These are phyloP conservation scores for Drosophila sp. DNA, from an alignment of 1,140 invertebrate species.

Conservation along the genomic window DNA sequence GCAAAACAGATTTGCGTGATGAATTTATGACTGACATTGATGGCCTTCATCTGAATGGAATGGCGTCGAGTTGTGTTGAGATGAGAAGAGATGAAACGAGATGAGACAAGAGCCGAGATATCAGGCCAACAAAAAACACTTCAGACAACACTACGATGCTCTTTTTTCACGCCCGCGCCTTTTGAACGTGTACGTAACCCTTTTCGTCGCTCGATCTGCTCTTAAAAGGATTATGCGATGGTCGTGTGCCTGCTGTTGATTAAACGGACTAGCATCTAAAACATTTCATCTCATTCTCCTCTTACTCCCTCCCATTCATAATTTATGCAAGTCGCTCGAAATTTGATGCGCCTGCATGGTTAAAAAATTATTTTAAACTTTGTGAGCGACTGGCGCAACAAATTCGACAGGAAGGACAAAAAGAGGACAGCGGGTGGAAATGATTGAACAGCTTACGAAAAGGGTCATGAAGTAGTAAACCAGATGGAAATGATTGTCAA, in stretches of 20 bases:
- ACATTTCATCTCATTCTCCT: conserved; percentile 16
- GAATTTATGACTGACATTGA: conserved; percentile 81
- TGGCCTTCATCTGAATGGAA: conserved; percentile 42
- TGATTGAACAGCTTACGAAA: not conserved
- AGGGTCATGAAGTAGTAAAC: not conserved
- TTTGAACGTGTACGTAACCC: conserved; percentile 43
- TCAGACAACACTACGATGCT: conserved; percentile 52
- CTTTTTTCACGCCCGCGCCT: conserved; percentile 75
- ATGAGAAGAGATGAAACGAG: conserved; percentile 14
- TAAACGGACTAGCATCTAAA: conserved; percentile 58
- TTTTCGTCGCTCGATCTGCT: conserved; percentile 64
- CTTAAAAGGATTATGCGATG: conserved; percentile 59
- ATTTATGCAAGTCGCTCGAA: conserved; percentile 73
- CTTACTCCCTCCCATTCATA: conserved; percentile 42
- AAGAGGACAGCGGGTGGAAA: not conserved
- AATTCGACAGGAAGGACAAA: conserved; percentile 15
- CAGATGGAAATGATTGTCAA: not conserved
- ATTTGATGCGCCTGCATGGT: conserved; percentile 73
- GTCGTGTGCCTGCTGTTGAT: conserved; percentile 75
- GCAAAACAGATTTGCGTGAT: conserved; percentile 80
- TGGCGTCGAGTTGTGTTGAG: not conserved
- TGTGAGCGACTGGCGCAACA: conserved; percentile 23
- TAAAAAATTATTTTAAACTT: conserved; percentile 45
- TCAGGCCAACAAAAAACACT: conserved; percentile 17
- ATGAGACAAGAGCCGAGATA: conserved; percentile 44